A percentile compares a stretch with the other conserved stretches of the same genome.
phyloP scores from a whole-genome alignment of 1,140 invertebrate species.

The Diprion similis region DNA sequence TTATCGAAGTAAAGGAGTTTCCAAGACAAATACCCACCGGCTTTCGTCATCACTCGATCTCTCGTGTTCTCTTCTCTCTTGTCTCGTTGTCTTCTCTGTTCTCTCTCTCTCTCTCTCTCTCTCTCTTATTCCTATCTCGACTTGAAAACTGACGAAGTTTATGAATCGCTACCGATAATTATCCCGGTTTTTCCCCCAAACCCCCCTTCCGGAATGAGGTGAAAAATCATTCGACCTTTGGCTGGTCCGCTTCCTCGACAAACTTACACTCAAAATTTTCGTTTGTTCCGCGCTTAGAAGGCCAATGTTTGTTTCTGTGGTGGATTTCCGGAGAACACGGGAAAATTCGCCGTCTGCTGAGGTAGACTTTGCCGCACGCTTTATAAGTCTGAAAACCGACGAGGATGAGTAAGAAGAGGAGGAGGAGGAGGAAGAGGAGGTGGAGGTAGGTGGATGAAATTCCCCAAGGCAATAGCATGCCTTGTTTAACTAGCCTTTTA shows the following conservation, averaged over 20 bases:
- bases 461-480: slow-evolving; percentile 49
- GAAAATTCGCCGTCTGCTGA: too few relatives aligned
- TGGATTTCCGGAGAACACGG: too few relatives aligned
- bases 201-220: too few relatives aligned
- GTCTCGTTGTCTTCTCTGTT: neutral
- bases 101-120: slow-evolving; percentile 17
- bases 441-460: slow-evolving; percentile 13
- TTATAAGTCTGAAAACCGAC: too few relatives aligned
- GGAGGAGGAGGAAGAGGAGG: neutral
- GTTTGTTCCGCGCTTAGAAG: neutral
- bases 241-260: too few relatives aligned
- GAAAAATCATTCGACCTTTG: too few relatives aligned
- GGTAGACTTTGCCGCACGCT: too few relatives aligned
- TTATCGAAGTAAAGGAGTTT: slow-evolving; percentile 8
- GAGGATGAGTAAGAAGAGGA: slow-evolving; percentile 3
- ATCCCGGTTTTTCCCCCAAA: slow-evolving; percentile 2
- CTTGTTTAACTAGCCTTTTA: slow-evolving; percentile 64
- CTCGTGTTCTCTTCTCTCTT: neutral
- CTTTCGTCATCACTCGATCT: neutral
- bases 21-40: neutral
- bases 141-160: neutral
- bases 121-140: neutral
- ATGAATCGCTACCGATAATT: neutral
- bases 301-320: neutral
- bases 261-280: too few relatives aligned